Evolutionary conservation across 2,113 vertebrate species (phyloP).

Genomic region (Entelurus aequoreus): DNA sequence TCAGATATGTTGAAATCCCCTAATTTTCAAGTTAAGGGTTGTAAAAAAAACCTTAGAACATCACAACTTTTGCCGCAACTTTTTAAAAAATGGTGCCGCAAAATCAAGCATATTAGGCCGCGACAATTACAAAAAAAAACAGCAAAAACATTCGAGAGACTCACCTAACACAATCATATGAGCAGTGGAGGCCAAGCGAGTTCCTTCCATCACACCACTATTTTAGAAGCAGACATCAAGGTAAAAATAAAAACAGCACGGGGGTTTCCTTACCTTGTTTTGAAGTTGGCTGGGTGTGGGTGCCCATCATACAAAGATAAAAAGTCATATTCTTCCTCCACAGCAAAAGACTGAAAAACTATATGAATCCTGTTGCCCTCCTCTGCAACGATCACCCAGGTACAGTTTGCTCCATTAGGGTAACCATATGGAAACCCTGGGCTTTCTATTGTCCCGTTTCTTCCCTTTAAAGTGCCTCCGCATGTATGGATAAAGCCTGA

Average conservation of each 20-base stretch:
- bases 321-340: conserved; percentile 99
- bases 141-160: too few species aligned
- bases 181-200: background rate
- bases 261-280: conserved; percentile 81
- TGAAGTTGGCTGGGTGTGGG: conserved; percentile 92
- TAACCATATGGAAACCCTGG: conserved; percentile 98
- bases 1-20: too few species aligned
- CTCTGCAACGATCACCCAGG: conserved; percentile 96
- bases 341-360: conserved; percentile 96
- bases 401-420: conserved; percentile 98
- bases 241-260: background rate
- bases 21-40: too few species aligned
- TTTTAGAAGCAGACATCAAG: conserved; percentile 34
- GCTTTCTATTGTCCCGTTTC: conserved; percentile 97
- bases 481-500: conserved; percentile 97
- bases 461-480: conserved; percentile 95
- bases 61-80: too few species aligned
- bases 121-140: too few species aligned
- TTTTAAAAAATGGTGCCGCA: too few species aligned
- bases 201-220: background rate
- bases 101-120: too few species aligned
- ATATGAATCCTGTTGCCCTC: conserved; percentile 95
- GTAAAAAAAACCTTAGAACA: too few species aligned
- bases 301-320: conserved; percentile 96
- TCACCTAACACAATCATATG: background rate